phyloP scores from a whole-genome alignment of 2,888 invertebrate genomes.

The Blastobasis adustella region DNA sequence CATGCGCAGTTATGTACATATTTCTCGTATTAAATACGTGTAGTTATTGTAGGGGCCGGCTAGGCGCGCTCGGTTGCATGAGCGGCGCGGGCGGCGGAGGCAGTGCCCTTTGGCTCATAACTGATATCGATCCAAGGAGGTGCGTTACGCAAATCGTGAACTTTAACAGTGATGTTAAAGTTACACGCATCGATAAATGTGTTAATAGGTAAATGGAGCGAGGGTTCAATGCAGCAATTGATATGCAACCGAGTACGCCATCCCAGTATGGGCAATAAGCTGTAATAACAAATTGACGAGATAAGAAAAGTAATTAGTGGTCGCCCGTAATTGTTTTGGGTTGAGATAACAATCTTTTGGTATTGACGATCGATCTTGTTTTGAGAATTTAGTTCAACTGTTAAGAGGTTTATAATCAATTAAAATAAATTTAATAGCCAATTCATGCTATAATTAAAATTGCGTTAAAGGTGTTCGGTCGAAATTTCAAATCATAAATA shows the following conservation, averaged over 20 bases:
- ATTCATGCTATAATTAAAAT: too few species aligned
- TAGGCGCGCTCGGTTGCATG: constrained; percentile 31
- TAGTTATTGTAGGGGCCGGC: constrained; percentile 18
- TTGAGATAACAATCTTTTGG: constrained; percentile 10
- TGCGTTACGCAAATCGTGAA: constrained; percentile 42
- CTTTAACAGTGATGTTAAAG: constrained; percentile 37
- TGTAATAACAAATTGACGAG: too few species aligned
- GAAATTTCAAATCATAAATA: too few species aligned
- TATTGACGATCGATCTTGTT: constrained; percentile 2
- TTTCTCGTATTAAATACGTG: not conserved
- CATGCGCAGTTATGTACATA: too few species aligned
- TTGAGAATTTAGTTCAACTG: not conserved
- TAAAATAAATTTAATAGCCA: too few species aligned
- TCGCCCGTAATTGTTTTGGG: constrained; percentile 7
- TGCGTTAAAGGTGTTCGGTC: too few species aligned
- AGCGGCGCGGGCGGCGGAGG: constrained; percentile 10
- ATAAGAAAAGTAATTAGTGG: too few species aligned
- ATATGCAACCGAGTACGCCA: constrained; percentile 33
- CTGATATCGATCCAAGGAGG: constrained; percentile 36
- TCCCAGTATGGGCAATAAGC: too few species aligned
- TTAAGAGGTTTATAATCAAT: too few species aligned
- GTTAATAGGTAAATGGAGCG: constrained; percentile 59
- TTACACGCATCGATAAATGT: constrained; percentile 44
- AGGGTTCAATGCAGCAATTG: constrained; percentile 52
- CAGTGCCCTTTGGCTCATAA: constrained; percentile 41